A percentile compares a stretch with the other conserved stretches of the same genome.
Conservation (phyloP, 2,113 vertebrate species). For the Microtus pennsylvanicus region DNA sequence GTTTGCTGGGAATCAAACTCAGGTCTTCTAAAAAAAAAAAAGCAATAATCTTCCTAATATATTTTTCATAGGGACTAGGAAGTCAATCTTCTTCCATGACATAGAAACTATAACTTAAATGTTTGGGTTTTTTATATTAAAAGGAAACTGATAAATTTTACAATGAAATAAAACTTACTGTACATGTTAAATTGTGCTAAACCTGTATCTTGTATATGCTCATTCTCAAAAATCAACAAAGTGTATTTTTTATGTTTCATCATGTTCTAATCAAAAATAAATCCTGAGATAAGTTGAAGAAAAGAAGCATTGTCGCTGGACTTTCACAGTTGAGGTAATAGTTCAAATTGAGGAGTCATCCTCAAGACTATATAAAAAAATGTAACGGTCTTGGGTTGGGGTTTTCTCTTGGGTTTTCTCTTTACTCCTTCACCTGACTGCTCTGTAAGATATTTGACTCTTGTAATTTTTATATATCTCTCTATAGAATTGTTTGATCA, state of each 20-base stretch:
- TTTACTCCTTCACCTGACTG: not conserved
- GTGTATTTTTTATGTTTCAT: not conserved
- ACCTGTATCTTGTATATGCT: not conserved
- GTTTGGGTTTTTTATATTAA: not conserved
- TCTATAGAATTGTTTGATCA: slow-evolving; percentile 9
- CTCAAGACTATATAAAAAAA: not conserved
- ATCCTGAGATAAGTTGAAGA: not conserved
- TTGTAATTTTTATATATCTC: slow-evolving; percentile 23
- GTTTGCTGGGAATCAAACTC: not conserved
- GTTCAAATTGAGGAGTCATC: not conserved
- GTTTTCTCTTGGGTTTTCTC: not conserved
- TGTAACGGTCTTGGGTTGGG: not conserved
- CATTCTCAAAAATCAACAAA: not conserved
- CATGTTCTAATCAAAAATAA: not conserved
- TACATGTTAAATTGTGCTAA: not conserved
- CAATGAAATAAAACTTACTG: not conserved
- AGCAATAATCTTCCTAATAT: not conserved
- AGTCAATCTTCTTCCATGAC: not conserved
- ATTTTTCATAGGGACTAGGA: slow-evolving; percentile 1
- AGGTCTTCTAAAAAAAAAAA: not conserved
- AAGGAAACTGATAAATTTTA: not conserved
- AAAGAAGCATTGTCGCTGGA: not conserved
- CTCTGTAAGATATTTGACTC: not conserved
- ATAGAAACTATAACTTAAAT: not conserved
- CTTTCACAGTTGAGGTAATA: not conserved